Conservation (phyloP, 2,113 vertebrate genomes). For the Gymnogyps californianus region DNA sequence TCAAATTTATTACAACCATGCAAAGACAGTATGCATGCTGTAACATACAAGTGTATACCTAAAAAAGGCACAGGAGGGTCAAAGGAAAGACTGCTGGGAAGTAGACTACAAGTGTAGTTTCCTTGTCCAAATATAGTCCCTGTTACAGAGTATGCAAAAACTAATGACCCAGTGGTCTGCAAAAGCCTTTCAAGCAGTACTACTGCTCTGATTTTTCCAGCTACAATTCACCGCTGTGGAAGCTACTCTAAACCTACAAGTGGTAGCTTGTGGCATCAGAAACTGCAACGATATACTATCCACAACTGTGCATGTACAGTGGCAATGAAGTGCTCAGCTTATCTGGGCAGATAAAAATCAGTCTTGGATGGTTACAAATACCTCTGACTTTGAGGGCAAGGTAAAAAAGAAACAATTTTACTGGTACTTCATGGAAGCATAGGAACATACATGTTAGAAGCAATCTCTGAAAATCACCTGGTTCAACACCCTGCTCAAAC, state of each 20-base stretch:
- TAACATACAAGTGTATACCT: neutral
- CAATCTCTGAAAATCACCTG: neutral
- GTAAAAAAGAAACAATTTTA: neutral
- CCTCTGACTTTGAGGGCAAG: neutral
- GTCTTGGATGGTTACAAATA: neutral
- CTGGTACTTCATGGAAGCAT: neutral
- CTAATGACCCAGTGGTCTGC: neutral
- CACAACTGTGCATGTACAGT: fast-evolving
- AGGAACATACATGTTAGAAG: neutral
- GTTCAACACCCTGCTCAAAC: neutral
- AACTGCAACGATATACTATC: neutral
- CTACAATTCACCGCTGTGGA: neutral
- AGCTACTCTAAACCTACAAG: neutral
- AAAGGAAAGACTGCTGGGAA: neutral
- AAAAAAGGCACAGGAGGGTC: neutral
- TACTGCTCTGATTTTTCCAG: neutral
- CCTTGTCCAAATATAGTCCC: neutral
- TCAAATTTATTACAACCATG: neutral
- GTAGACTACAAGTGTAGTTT: neutral
- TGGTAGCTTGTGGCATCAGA: neutral
- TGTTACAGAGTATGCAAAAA: neutral
- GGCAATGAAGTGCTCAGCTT: neutral
- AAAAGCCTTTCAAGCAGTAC: neutral
- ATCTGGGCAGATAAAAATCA: neutral
- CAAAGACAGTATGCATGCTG: neutral